Evolutionary conservation across 2,888 invertebrate species (phyloP), one percentile per base, ranked within the genome.

Genomic region (Argyresthia goedartella): DNA sequence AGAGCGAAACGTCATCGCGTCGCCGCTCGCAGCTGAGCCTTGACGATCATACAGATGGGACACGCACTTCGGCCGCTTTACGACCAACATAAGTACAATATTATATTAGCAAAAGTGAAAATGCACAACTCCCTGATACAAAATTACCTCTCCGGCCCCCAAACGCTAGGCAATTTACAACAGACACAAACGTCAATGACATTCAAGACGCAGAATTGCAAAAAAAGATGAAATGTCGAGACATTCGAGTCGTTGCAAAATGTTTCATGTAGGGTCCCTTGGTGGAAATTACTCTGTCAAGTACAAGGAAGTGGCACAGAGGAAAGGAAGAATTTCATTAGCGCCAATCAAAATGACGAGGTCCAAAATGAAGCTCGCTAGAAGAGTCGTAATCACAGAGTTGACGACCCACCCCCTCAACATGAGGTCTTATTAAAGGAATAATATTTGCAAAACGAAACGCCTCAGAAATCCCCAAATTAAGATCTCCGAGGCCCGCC

Each of bases 371-470:
- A 84, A 86, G 80, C 79, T 79, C 66, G 77, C 81, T 77, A 79
- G 78, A 81, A 81, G 81, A 84, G 81, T 84, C 85, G 82, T 86
- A 86, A 86, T 85, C 84, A 85, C 85, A 77, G 84, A 84, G 80
- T 81, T 79, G 77, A 78, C 77, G 72, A 74, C 77, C 76, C 76
- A 73, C 80, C 85, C 80, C 82, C 84, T 82, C 81, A 64, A 81
- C 86, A 73, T 84, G 86, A 86, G 85, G 85, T 86, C 85, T 86
- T 86, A 86, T 85, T 86, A 85, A 85, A 84, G 85, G 84, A 86
- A 86, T 87, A 87, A 87, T 87, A 87, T 86, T 86, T 86, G 86
- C 85, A 85, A 85, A 86, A 85, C 85, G 85, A 85, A 84, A 86
- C 85, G 86, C 86, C 85, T 84, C 81, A 81, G 86, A 86, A 85